phyloP scores from a whole-genome alignment of 2,888 invertebrate species.

The Sphaerophoria taeniata region DNA sequence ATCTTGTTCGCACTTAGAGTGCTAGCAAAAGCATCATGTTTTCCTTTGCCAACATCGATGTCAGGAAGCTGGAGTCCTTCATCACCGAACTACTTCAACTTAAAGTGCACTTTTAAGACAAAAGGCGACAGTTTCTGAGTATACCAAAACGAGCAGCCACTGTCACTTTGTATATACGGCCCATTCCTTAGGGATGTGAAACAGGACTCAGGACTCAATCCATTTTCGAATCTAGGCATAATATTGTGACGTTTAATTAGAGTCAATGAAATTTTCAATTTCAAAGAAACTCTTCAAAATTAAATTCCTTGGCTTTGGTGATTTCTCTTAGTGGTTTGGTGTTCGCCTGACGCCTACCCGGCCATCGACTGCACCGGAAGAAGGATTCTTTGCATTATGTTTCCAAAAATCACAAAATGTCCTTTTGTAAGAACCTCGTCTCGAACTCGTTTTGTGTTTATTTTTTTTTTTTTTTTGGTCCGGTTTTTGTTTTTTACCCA shows the following conservation, averaged over 20 bases:
- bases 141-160: conserved; percentile 31
- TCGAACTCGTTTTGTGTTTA: conserved; percentile 16
- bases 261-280: conserved; percentile 60
- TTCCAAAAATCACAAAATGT: conserved; percentile 71
- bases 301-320: conserved; percentile 58
- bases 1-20: conserved; percentile 70
- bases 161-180: not conserved
- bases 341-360: no score
- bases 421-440: conserved; percentile 55
- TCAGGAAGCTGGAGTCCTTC: conserved; percentile 62
- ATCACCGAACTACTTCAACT: conserved; percentile 68
- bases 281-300: conserved; percentile 67
- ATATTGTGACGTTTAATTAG: conserved; percentile 70
- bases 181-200: not conserved
- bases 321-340: conserved; percentile 56
- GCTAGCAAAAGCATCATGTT: conserved; percentile 61
- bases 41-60: conserved; percentile 60
- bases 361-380: conserved; percentile 54
- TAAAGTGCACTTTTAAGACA: conserved; percentile 68
- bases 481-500: no score
- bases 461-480: not conserved
- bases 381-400: conserved; percentile 62
- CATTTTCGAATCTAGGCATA: conserved; percentile 46
- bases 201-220: not conserved
- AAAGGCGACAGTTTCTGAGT: conserved; percentile 43